Conservation (phyloP, 2,113 vertebrate genomes). For the Brienomyrus longianalis region DNA sequence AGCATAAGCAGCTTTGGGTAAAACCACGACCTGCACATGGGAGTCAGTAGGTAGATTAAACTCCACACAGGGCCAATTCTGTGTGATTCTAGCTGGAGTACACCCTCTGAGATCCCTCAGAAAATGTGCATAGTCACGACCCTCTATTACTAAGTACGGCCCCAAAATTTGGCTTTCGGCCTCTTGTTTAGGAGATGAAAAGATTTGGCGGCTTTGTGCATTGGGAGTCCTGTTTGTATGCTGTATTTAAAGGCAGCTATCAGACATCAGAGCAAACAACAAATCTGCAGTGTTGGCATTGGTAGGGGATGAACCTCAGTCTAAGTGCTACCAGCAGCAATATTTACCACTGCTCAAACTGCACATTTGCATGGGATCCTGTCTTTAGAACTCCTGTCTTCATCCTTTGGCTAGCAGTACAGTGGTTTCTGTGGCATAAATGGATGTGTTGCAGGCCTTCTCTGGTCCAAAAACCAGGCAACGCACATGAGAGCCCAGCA, state of each 20-base stretch:
- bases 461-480: neutral
- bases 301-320: neutral
- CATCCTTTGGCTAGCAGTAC: neutral
- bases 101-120: neutral
- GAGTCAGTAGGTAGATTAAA: neutral
- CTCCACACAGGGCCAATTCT: neutral
- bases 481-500: neutral
- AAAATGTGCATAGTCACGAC: neutral
- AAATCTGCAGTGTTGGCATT: neutral
- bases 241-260: neutral
- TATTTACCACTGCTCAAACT: neutral
- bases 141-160: neutral
- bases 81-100: neutral
- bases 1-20: neutral
- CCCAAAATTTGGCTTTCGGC: neutral
- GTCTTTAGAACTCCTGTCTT: neutral
- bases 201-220: neutral
- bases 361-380: neutral
- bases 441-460: neutral
- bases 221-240: neutral
- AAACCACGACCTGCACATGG: conserved; percentile 1
- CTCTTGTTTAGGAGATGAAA: neutral
- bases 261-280: neutral
- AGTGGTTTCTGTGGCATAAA: neutral
- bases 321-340: neutral